Conservation (phyloP, 2,113 vertebrate species). For the Riparia riparia region DNA sequence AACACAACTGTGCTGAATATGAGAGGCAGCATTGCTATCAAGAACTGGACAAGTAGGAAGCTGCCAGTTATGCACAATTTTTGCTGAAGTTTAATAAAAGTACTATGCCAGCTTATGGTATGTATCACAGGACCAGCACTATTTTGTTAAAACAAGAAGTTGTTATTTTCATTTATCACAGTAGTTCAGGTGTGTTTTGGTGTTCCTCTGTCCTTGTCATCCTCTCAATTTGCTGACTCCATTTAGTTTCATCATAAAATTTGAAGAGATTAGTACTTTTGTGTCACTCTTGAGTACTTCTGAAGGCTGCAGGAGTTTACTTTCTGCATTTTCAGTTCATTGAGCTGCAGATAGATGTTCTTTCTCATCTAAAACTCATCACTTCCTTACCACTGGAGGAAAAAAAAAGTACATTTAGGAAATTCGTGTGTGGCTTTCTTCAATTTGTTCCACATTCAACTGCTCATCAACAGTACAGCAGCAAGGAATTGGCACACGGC, state of each 20-base stretch:
- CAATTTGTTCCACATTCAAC: slow-evolving; percentile 21
- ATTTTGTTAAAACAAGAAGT: background rate
- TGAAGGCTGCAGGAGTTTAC: slow-evolving; percentile 36
- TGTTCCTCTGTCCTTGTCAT: background rate
- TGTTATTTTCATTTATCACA: slow-evolving; percentile 28
- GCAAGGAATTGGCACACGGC: background rate
- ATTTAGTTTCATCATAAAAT: slow-evolving; percentile 49
- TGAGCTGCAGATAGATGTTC: slow-evolving; percentile 46
- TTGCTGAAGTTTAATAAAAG: slow-evolving; percentile 5
- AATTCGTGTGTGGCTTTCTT: slow-evolving; percentile 58
- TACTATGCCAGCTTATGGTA: background rate
- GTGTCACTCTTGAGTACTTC: background rate
- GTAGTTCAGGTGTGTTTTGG: background rate
- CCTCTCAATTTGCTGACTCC: slow-evolving; percentile 4
- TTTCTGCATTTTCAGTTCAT: slow-evolving; percentile 52
- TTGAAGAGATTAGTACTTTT: slow-evolving; percentile 34
- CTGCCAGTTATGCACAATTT: slow-evolving; percentile 7
- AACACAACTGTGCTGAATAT: background rate
- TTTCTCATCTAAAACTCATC: slow-evolving; percentile 61
- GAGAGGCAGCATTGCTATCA: background rate
- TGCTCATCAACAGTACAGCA: background rate
- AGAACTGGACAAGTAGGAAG: background rate
- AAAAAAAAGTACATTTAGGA: slow-evolving; percentile 40
- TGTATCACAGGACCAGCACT: background rate
- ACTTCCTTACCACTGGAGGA: slow-evolving; percentile 8